Base-by-base conservation (phyloP, 2,888 invertebrate genomes). In the Margaritifera margaritifera region DNA sequence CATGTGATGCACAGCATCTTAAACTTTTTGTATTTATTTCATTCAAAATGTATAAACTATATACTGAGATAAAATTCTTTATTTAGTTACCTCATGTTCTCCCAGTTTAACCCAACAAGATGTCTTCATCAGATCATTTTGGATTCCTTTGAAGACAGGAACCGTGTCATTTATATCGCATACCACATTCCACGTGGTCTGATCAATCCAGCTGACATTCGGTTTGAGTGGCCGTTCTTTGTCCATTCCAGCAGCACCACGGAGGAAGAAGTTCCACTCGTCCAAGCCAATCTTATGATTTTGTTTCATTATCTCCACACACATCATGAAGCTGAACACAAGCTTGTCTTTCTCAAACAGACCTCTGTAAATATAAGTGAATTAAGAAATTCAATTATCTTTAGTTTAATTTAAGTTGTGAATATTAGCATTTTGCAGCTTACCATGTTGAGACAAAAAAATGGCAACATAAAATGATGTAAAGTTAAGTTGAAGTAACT, bases 211-310 rank as follows among this genome's bases (percentile, higher is more conserved):
- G 25, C 92, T 91, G 68, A 92, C 84, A 62, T 91, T 87, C 0
- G 95, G 95, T 69, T 87, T 87, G 1, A 81, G 69, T 6, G 89
- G 88, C 22, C 88, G 79, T 68, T 87, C 78, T 80, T 86, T 78
- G 72, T 78, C 78, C 69, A 80, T 79, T 31, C 85, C 86, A 19
- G 87, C 83, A 2, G 87, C 94, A 1, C 96, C 96, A 55, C 95
- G 92, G 1, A 96, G 91, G 66, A 97, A 91, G 86, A 94, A 96
- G 88, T 93, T 93, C 93, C 95, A 96, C 81, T 96, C 94, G 0
- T 90, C 89, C 0, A 92, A 91, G 0, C 87, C 87, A 19, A 97
- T 92, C 0, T 90, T 84, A 0, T 92, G 92, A 0, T 92, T 92
- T 82, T 94, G 92, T 65, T 93, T 91, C 86, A 93, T 93, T 77